Conservation (phyloP, 2,888 invertebrate species). For the Chloroclystis v-ata region DNA sequence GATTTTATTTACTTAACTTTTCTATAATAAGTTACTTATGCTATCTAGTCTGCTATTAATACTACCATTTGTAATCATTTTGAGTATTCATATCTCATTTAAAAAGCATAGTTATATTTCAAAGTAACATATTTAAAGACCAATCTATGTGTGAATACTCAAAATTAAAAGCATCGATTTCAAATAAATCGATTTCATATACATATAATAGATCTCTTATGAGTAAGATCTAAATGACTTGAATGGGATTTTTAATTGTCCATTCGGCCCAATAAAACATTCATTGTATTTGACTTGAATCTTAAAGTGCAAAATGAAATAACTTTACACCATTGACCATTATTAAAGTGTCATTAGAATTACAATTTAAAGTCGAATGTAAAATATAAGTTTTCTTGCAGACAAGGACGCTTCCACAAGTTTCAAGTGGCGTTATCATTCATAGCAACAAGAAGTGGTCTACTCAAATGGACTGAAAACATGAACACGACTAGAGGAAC, state of each 20-base stretch:
- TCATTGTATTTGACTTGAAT: too few relatives aligned
- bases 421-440: conserved; percentile 91
- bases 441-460: conserved; percentile 93
- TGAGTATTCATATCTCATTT: background rate
- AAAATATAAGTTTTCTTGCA: conserved; percentile 71
- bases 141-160: too few relatives aligned
- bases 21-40: background rate
- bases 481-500: conserved; percentile 61
- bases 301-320: too few relatives aligned
- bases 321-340: too few relatives aligned
- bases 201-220: too few relatives aligned
- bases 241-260: too few relatives aligned
- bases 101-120: background rate
- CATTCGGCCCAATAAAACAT: too few relatives aligned
- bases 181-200: too few relatives aligned
- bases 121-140: background rate
- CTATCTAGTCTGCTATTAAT: too few relatives aligned
- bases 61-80: background rate
- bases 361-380: background rate
- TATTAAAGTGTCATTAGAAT: too few relatives aligned
- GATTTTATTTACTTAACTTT: conserved; percentile 13
- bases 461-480: conserved; percentile 92
- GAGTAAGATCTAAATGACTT: too few relatives aligned
- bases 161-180: too few relatives aligned
- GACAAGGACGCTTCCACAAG: conserved; percentile 90